Evolutionary conservation across 2,113 vertebrate species (phyloP), one percentile per base, ranked within the genome.

Genomic region (Rhea americana): DNA sequence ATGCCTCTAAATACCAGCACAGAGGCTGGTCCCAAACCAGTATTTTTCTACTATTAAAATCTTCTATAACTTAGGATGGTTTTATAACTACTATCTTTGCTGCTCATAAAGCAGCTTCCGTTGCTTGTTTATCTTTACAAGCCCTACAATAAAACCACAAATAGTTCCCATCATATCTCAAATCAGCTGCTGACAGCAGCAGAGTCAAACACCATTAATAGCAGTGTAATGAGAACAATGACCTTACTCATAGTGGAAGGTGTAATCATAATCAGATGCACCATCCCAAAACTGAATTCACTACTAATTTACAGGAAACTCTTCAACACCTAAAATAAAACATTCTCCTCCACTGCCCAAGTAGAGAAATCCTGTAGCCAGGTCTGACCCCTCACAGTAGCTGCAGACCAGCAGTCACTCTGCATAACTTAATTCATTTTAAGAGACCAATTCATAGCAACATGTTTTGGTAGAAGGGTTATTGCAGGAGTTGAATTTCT

Each of bases 401-500:
- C 56, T 71, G 43, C 55, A 74, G 63, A 53, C 30, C 70, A 86
- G n/a, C 59, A 91, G 61, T 51, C 65, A 83, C 28, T 83, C 80
- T n/a, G 19, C n/a, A 81, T 32, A 8, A 63, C 39, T 37, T 91
- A 86, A 90, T 81, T 89, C 51, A 83, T 90, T 94, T 88, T 84
- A 91, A 86, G 61, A 59, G 80, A 56, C 15, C 70, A 51, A 77
- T 84, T 91, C 70, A 88, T 32, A 90, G 39, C 56, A 78, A 13
- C 63, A 32, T 35, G 50, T 62, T 91, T 90, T 85, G 30, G 41
- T 78, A 39, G 59, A 70, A 87, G 61, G 20, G 24, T 13, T 90
- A 66, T 63, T 94, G 75, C 30, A 74, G 55, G 32, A 94, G 37
- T 76, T 63, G 59, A 85, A 82, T 61, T 82, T 59, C 59, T 82